Percentiles rank a stretch among this genome's conserved stretches.
Evolutionary conservation across 2,797 vertebrate genomes (phyloP).

Genomic region (Sebastes minor): DNA sequence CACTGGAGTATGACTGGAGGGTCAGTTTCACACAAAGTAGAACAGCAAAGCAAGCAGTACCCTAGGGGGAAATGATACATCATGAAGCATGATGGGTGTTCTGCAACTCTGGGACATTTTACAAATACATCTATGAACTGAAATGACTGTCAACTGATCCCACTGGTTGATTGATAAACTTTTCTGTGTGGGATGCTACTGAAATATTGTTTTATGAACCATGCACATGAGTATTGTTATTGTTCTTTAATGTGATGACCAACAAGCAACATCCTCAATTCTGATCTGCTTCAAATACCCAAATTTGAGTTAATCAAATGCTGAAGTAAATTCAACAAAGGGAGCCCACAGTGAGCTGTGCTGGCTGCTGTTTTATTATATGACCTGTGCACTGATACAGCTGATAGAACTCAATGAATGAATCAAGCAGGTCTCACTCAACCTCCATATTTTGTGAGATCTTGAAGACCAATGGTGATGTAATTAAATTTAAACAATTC

Average conservation of each 20-base stretch:
- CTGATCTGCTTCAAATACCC: neutral
- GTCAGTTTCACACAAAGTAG: constrained; percentile 62
- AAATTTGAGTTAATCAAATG: neutral
- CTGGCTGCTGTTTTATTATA: neutral
- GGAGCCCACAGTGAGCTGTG: neutral
- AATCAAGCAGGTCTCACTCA: neutral
- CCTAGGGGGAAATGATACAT: constrained; percentile 19
- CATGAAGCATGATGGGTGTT: neutral
- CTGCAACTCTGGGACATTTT: constrained; percentile 20
- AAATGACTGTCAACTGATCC: neutral
- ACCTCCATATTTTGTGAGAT: too few species aligned
- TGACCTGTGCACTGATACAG: neutral
- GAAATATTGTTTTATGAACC: neutral
- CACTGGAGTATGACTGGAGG: constrained; percentile 10
- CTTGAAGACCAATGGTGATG: neutral
- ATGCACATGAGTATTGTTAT: neutral
- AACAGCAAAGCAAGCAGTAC: constrained; percentile 34
- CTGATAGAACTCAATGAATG: neutral
- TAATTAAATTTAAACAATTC: neutral
- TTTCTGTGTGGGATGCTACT: neutral
- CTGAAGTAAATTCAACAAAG: neutral
- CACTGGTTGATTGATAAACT: neutral
- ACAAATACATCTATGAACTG: neutral
- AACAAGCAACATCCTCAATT: neutral
- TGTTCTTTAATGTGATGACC: neutral